A percentile compares a stretch with the other conserved stretches of the same genome.
These are phyloP conservation scores for Cancer borealis DNA, from an alignment of 2,888 invertebrate species.

Conservation along the genomic window DNA sequence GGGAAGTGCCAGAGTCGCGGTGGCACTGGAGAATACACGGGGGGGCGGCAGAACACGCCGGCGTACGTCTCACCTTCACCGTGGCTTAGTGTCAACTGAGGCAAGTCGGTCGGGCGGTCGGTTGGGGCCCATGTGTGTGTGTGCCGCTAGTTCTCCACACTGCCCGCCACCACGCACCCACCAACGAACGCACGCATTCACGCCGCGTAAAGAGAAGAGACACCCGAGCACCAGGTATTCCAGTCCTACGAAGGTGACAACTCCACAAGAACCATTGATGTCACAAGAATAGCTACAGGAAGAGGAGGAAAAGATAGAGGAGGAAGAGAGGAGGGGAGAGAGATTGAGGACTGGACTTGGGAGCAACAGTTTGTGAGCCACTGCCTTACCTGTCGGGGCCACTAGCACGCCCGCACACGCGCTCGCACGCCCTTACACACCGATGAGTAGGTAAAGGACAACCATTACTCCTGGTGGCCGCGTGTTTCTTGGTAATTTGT, in stretches of 20 bases:
- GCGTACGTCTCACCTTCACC: background rate
- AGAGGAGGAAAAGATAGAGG: background rate
- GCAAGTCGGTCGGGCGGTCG: background rate
- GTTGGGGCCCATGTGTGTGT: constrained; percentile 36
- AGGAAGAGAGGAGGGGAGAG: background rate
- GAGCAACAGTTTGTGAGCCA: constrained; percentile 21
- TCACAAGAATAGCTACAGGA: background rate
- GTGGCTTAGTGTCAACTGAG: constrained; percentile 29
- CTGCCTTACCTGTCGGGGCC: background rate
- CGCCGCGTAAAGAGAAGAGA: background rate
- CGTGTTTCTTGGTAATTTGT: background rate
- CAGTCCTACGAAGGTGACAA: background rate
- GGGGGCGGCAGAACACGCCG: background rate
- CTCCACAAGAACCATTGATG: background rate
- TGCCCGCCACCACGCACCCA: constrained; percentile 18
- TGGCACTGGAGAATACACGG: background rate
- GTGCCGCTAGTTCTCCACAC: constrained; percentile 6
- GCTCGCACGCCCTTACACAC: background rate
- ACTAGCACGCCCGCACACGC: background rate
- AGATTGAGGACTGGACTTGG: background rate
- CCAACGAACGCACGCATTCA: constrained; percentile 25
- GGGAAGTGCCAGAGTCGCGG: background rate
- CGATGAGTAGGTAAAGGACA: background rate
- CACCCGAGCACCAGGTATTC: background rate
- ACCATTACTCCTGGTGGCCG: background rate